Evolutionary conservation across 37 sponge, comb jelly and placozoan genomes (phyloP).

Genomic region (Crambe crambe): DNA sequence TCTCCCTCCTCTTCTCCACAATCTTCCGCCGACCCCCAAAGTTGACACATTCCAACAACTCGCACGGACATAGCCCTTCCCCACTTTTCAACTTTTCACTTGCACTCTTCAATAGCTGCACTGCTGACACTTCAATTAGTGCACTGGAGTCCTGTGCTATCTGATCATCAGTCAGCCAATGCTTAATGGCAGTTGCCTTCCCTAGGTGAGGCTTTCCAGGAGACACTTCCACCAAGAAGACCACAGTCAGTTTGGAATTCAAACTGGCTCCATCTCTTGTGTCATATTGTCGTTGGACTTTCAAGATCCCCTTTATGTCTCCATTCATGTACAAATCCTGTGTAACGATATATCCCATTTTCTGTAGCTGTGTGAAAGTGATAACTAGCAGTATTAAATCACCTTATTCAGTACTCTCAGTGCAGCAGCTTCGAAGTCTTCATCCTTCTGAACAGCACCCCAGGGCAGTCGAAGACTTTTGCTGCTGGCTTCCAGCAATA

Average conservation of each 20-base stretch:
- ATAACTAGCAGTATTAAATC: neutral
- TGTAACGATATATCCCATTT: neutral
- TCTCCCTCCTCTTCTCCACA: neutral
- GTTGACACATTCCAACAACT: conserved; percentile 8
- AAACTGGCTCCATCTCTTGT: neutral
- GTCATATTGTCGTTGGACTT: neutral
- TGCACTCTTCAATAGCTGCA: neutral
- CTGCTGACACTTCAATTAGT: neutral
- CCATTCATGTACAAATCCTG: neutral
- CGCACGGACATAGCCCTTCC: neutral
- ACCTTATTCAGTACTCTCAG: conserved; percentile 21
- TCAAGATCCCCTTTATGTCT: conserved; percentile 3
- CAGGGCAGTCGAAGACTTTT: neutral
- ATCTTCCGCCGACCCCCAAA: neutral
- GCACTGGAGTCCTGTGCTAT: neutral
- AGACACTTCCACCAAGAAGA: conserved; percentile 4
- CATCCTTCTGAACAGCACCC: neutral
- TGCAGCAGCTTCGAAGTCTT: conserved; percentile 35
- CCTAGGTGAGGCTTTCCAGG: neutral
- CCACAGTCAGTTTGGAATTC: neutral
- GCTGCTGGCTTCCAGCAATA: conserved; percentile 15
- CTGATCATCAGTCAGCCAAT: conserved; percentile 2
- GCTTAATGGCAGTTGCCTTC: neutral
- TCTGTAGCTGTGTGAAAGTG: neutral
- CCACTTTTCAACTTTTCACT: neutral